Conservation (phyloP, 2,113 vertebrate species). For the Dermatemys mawii region DNA sequence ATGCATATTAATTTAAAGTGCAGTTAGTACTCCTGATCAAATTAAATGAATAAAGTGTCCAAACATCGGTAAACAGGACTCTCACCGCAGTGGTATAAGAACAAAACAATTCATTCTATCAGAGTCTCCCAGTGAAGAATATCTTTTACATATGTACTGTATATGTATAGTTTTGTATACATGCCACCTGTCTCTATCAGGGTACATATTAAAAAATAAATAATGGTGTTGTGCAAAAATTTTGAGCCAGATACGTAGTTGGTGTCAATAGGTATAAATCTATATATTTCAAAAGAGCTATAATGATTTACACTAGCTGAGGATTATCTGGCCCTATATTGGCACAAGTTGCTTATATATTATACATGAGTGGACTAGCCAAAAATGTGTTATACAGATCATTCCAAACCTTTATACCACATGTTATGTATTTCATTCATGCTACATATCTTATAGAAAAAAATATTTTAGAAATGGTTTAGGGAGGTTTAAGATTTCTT, state of each 20-base stretch:
- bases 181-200: not conserved
- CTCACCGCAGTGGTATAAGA: constrained; percentile 42
- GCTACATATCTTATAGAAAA: constrained; percentile 19
- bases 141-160: not conserved
- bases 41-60: constrained; percentile 43
- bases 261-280: not conserved
- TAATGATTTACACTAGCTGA: not conserved
- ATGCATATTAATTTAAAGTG: constrained; percentile 1
- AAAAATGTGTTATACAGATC: constrained; percentile 24
- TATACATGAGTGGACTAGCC: not conserved
- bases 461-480: constrained; percentile 40
- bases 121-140: constrained; percentile 8
- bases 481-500: constrained; percentile 42
- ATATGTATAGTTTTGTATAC: not conserved
- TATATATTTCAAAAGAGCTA: not conserved
- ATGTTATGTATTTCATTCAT: not conserved
- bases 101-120: constrained; percentile 51
- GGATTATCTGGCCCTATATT: not conserved
- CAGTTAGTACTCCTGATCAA: constrained; percentile 51
- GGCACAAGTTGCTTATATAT: not conserved
- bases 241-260: not conserved
- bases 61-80: constrained; percentile 40
- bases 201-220: not conserved
- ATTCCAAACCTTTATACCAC: constrained; percentile 11
- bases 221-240: not conserved